Evolutionary conservation across 2,113 vertebrate genomes (phyloP).

Genomic region (Psilopogon haemacephalus): DNA sequence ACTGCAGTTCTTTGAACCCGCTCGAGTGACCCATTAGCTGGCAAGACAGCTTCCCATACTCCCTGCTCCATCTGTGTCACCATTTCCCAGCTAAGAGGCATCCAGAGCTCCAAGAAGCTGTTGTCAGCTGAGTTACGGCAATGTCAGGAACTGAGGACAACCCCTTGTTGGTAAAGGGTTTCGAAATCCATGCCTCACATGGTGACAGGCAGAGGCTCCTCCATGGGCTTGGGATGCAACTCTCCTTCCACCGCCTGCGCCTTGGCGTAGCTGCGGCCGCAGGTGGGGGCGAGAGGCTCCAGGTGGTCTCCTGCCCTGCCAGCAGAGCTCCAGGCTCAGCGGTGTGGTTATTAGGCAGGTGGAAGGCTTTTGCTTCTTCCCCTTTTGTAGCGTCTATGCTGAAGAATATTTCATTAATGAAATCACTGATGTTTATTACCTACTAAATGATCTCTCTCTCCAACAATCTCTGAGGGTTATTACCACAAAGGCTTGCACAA

Average conservation of each 20-base stretch:
- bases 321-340: background rate
- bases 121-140: constrained; percentile 36
- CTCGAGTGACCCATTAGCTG: background rate
- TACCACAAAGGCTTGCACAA: constrained; percentile 66
- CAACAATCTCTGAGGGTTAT: constrained; percentile 57
- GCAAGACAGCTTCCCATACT: background rate
- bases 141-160: constrained; percentile 10
- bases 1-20: background rate
- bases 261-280: rapidly evolving
- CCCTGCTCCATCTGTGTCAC: background rate
- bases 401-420: constrained; percentile 65
- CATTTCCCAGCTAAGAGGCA: background rate
- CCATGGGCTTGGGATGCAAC: background rate
- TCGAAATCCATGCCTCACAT: constrained; percentile 34
- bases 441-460: constrained; percentile 48
- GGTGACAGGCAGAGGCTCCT: background rate
- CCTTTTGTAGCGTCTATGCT: background rate
- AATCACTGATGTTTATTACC: constrained; percentile 64
- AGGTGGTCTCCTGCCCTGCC: background rate
- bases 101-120: background rate
- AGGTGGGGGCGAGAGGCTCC: background rate
- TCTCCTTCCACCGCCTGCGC: rapidly evolving
- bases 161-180: constrained; percentile 12
- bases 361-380: constrained; percentile 14
- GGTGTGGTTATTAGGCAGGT: constrained; percentile 26